Percentiles rank a stretch among this genome's conserved stretches.
These are phyloP conservation scores for Acleris sparsana DNA, from an alignment of 2,888 invertebrate genomes.

Conservation along the genomic window DNA sequence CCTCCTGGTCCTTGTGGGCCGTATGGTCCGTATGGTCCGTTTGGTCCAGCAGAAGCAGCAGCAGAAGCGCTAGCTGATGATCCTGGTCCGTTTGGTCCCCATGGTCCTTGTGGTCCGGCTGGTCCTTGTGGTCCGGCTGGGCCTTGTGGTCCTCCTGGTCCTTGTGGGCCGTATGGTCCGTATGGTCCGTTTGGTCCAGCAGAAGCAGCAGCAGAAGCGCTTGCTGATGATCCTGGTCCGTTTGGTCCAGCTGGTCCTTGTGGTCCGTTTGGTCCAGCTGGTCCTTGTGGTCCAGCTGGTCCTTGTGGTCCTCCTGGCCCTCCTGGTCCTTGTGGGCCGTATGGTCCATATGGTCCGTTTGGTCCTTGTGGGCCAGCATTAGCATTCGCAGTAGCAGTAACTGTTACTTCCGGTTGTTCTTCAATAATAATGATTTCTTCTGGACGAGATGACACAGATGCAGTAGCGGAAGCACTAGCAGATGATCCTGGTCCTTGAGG, in stretches of 20 bases:
- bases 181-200: slow-evolving; percentile 1
- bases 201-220: slow-evolving; percentile 6
- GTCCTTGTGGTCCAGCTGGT: slow-evolving; percentile 31
- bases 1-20: slow-evolving; percentile 9
- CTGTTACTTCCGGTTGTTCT: no score
- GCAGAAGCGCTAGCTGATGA: slow-evolving; percentile 32
- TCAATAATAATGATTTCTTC: no score
- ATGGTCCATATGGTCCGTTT: slow-evolving; percentile 18
- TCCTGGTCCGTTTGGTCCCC: slow-evolving; percentile 14
- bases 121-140: slow-evolving; percentile 21
- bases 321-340: background rate
- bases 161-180: slow-evolving; percentile 15
- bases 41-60: slow-evolving; percentile 10
- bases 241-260: slow-evolving; percentile 13
- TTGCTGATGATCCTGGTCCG: slow-evolving; percentile 13
- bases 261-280: slow-evolving; percentile 1
- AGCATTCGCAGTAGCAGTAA: no score
- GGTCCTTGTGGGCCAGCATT: no score
- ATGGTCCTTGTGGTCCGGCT: slow-evolving; percentile 10
- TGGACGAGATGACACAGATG: no score
- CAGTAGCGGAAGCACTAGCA: slow-evolving; percentile 3
- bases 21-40: slow-evolving; percentile 1
- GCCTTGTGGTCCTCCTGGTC: slow-evolving; percentile 16
- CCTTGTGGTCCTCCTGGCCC: slow-evolving; percentile 20
- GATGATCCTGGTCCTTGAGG: slow-evolving; percentile 4